Percentiles rank a stretch among this genome's conserved stretches.
Evolutionary conservation across 2,888 invertebrate genomes (phyloP).

Genomic region (Drosophila mayaguana): DNA sequence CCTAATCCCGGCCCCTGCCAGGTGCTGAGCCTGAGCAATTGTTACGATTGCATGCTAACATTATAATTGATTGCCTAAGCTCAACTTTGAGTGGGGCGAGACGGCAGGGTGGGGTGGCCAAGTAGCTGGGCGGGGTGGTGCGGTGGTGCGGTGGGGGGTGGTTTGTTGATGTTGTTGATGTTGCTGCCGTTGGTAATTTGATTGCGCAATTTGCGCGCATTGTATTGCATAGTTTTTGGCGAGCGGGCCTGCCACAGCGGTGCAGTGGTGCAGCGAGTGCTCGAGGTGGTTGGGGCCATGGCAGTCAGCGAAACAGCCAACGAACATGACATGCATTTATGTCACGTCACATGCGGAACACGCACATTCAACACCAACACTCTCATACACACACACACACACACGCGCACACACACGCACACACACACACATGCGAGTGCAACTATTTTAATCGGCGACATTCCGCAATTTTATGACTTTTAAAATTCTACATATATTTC

Average conservation of each 20-base stretch:
- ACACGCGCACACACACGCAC: conserved; percentile 10
- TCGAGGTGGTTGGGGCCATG: conserved; percentile 28
- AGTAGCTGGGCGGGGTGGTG: not conserved
- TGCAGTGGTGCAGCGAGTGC: conserved; percentile 1
- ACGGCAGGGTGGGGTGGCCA: not conserved
- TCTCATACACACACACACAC: conserved; percentile 15
- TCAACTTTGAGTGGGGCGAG: conserved; percentile 30
- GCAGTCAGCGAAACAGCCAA: conserved; percentile 71
- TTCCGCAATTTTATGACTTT: conserved; percentile 84
- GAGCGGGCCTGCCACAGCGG: conserved; percentile 46
- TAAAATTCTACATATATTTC: conserved; percentile 81
- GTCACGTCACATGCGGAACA: conserved; percentile 82
- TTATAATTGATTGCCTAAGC: conserved; percentile 79
- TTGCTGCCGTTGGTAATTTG: conserved; percentile 69
- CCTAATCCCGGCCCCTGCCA: not conserved
- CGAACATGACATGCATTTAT: conserved; percentile 83
- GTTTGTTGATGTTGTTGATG: conserved; percentile 18
- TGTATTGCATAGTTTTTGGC: conserved; percentile 83
- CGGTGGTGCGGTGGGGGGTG: not conserved
- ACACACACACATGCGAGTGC: conserved; percentile 46
- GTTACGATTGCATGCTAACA: conserved; percentile 74
- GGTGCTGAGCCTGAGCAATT: conserved; percentile 54
- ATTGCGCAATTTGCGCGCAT: conserved; percentile 82
- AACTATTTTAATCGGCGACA: conserved; percentile 84
- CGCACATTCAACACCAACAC: conserved; percentile 59